Evolutionary conservation across 2,888 invertebrate genomes (phyloP).

Genomic region (Vanessa cardui): DNA sequence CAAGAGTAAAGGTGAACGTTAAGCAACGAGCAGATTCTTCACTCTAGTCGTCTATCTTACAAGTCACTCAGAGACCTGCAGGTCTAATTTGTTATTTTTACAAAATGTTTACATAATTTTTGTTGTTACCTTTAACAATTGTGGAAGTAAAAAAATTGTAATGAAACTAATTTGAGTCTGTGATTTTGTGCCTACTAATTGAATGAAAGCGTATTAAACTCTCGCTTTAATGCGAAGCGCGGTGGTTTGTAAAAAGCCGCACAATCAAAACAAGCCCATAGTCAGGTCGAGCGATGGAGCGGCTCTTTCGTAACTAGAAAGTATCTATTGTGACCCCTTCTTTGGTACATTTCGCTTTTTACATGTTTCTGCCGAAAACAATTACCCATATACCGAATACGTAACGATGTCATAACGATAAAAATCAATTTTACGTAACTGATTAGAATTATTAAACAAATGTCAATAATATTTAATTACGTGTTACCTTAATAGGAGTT

Average conservation of each 20-base stretch:
- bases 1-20: too few species aligned
- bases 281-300: constrained; percentile 47
- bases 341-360: constrained; percentile 40
- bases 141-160: not conserved
- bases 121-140: not conserved
- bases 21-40: too few species aligned
- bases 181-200: constrained; percentile 10
- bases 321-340: constrained; percentile 51
- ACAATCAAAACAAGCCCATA: constrained; percentile 55
- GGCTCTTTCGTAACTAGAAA: constrained; percentile 73
- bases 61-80: too few species aligned
- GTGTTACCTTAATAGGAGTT: not conserved
- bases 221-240: constrained; percentile 11
- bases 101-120: not conserved
- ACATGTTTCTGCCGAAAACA: constrained; percentile 38
- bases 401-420: constrained; percentile 18
- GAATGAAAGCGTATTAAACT: constrained; percentile 21
- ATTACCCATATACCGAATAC: constrained; percentile 36
- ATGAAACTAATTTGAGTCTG: constrained; percentile 2
- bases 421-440: constrained; percentile 32
- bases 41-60: too few species aligned
- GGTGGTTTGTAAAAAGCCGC: constrained; percentile 25
- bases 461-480: not conserved
- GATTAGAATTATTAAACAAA: constrained; percentile 11
- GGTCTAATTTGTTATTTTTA: not conserved